A percentile compares a stretch with the other conserved stretches of the same genome.
phyloP scores from a whole-genome alignment of 2,113 vertebrate species.

The Numida meleagris region DNA sequence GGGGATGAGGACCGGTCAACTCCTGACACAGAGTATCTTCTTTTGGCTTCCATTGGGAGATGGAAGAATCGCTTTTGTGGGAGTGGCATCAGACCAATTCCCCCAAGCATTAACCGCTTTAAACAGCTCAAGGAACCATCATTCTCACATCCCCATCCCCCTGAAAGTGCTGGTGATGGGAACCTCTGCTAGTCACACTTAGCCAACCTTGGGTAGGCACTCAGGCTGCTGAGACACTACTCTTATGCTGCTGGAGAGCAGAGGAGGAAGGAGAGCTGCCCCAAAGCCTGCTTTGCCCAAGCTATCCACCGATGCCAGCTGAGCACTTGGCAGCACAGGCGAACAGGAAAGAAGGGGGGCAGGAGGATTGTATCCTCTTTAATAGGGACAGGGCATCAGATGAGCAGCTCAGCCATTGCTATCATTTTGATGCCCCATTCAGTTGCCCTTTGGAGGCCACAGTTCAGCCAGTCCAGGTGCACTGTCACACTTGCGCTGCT shows the following conservation, averaged over 20 bases:
- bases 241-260: neutral
- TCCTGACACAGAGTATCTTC: neutral
- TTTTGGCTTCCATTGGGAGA: neutral
- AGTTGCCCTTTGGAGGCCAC: neutral
- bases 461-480: neutral
- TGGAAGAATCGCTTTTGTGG: neutral
- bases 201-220: neutral
- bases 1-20: neutral
- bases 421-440: neutral
- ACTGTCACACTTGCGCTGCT: neutral
- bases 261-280: neutral
- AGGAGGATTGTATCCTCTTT: neutral
- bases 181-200: neutral
- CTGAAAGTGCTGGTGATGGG: neutral
- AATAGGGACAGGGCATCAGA: neutral
- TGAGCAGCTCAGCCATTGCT: neutral
- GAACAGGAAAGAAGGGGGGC: neutral
- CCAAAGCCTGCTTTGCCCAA: neutral
- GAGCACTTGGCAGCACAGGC: rapidly evolving
- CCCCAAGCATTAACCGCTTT: neutral
- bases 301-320: neutral
- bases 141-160: neutral
- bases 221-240: neutral
- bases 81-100: neutral
- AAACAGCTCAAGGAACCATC: neutral